Evolutionary conservation across 2,797 vertebrate species (phyloP).

Genomic region (Coregonus sp.): DNA sequence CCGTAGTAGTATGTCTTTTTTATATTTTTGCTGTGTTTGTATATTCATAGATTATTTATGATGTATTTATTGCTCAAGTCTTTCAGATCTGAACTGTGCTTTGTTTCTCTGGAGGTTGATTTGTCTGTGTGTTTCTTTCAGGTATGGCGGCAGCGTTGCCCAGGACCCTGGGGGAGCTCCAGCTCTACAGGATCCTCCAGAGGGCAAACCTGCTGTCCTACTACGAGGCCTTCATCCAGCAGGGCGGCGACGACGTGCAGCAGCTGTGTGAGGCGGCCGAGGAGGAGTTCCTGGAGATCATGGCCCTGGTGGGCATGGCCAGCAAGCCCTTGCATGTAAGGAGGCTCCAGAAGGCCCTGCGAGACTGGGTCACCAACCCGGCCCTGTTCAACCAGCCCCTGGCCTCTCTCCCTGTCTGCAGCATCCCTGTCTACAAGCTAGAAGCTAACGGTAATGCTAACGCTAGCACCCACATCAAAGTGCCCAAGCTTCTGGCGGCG

Average conservation of each 20-base stretch:
- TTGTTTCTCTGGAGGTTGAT: not conserved
- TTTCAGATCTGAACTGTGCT: not conserved
- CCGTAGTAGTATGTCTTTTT: not conserved
- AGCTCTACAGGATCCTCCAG: conserved; percentile 95
- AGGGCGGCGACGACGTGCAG: conserved; percentile 97
- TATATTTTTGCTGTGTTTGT: not conserved
- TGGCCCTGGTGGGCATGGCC: conserved; percentile 98
- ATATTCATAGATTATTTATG: not conserved
- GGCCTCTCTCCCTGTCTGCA: conserved; percentile 93
- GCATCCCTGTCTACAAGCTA: conserved; percentile 96
- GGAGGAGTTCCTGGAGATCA: conserved; percentile 98
- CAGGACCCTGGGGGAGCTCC: conserved; percentile 95
- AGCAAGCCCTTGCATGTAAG: conserved; percentile 96
- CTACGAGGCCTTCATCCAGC: conserved; percentile 98
- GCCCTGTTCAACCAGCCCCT: conserved; percentile 96
- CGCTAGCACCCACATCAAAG: conserved; percentile 79
- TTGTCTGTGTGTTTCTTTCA: conserved; percentile 44
- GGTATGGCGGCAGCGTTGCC: conserved; percentile 94
- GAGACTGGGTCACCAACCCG: conserved; percentile 98
- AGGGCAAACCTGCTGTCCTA: conserved; percentile 96
- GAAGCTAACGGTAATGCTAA: conserved; percentile 63
- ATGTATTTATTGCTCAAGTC: not conserved
- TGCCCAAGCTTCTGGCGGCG: conserved; percentile 83
- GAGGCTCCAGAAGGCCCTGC: conserved; percentile 92
- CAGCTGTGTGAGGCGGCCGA: conserved; percentile 97